Conservation (phyloP, 2,113 vertebrate species). For the Periophthalmodon schlosseri region DNA sequence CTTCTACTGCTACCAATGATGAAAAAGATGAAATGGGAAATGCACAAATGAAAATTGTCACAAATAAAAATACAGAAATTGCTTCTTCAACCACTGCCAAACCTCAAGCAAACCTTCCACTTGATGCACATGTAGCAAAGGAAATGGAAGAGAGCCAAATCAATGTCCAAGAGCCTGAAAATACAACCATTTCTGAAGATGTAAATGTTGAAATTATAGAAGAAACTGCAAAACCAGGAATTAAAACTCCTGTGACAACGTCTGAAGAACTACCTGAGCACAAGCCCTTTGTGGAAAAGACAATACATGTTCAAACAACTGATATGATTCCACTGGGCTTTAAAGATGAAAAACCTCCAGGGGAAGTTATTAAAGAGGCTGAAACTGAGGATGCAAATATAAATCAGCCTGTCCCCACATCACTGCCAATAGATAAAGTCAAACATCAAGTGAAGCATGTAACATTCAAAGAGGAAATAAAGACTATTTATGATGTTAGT, state of each 20-base stretch:
- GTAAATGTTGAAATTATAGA: background rate
- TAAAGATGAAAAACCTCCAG: background rate
- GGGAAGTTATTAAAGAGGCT: background rate
- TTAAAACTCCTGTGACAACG: constrained; percentile 9
- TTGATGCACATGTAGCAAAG: background rate
- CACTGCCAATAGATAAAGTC: constrained; percentile 3
- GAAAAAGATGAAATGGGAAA: constrained; percentile 16
- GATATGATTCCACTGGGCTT: background rate
- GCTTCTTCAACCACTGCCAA: background rate
- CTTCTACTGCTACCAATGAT: constrained; percentile 1
- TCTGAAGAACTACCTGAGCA: background rate
- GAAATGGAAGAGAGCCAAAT: background rate
- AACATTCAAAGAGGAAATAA: background rate
- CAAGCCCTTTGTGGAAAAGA: background rate
- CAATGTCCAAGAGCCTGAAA: background rate
- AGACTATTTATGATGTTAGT: background rate
- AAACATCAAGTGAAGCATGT: background rate
- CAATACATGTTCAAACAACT: background rate
- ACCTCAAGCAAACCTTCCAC: background rate
- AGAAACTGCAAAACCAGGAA: constrained; percentile 12
- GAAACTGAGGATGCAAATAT: background rate
- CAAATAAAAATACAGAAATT: background rate
- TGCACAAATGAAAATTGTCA: background rate
- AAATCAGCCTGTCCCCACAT: background rate
- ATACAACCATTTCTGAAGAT: background rate